Evolutionary conservation across 1,140 invertebrate genomes (phyloP).

Genomic region (Chironomus striatipennis): DNA sequence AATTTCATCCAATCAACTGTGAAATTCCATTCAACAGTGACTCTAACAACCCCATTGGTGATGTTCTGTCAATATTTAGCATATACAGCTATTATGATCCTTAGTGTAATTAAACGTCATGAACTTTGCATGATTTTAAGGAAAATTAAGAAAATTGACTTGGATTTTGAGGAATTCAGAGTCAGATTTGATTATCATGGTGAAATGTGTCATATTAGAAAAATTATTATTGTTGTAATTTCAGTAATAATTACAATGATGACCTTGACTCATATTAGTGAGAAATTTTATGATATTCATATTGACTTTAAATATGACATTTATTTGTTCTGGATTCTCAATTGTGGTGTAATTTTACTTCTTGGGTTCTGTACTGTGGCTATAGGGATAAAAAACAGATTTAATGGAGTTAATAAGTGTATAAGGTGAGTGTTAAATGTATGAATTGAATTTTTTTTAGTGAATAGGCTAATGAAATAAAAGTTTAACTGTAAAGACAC

Average conservation of each 20-base stretch:
- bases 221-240: not conserved
- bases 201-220: not conserved
- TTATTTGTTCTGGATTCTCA: not conserved
- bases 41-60: not conserved
- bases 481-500: too few species aligned
- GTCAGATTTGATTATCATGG: not conserved
- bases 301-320: not conserved
- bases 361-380: not conserved
- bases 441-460: too few species aligned
- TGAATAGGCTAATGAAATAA: too few species aligned
- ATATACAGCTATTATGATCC: not conserved
- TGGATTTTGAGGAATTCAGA: not conserved
- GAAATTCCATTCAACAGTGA: not conserved
- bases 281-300: not conserved
- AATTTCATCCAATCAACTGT: not conserved
- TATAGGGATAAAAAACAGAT: not conserved
- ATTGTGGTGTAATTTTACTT: not conserved
- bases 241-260: not conserved
- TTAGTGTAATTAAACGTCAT: not conserved
- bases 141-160: not conserved
- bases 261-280: not conserved
- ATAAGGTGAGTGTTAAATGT: not conserved
- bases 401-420: not conserved
- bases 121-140: not conserved
- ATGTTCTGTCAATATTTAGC: slow-evolving; percentile 1